phyloP scores from a whole-genome alignment of 2,113 vertebrate species.

The Hystrix brachyura region DNA sequence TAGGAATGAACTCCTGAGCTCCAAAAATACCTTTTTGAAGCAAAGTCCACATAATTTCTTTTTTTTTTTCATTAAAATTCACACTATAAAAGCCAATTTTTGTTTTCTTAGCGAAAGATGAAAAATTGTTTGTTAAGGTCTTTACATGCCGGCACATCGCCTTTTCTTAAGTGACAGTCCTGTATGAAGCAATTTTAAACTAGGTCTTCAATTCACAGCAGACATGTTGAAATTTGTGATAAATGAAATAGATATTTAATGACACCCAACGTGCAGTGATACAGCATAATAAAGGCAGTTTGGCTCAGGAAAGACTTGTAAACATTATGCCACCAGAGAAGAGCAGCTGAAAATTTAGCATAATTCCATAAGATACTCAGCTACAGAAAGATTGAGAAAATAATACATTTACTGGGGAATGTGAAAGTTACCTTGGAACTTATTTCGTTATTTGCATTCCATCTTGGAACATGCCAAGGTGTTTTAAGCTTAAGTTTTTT shows the following conservation, averaged over 20 bases:
- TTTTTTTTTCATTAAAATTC: conserved; percentile 78
- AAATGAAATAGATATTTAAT: conserved; percentile 83
- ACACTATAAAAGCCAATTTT: conserved; percentile 81
- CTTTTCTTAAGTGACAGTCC: conserved; percentile 76
- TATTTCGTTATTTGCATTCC: conserved; percentile 71
- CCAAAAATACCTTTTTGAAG: conserved; percentile 68
- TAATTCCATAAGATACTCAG: conserved; percentile 78
- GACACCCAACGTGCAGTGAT: conserved; percentile 71
- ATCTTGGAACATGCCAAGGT: conserved; percentile 57
- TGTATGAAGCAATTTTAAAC: conserved; percentile 74
- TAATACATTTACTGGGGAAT: conserved; percentile 74
- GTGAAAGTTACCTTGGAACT: conserved; percentile 79
- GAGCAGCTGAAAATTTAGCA: conserved; percentile 71
- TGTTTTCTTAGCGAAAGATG: conserved; percentile 80
- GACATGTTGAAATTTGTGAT: conserved; percentile 71
- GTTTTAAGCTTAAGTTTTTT: conserved; percentile 50
- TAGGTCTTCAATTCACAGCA: conserved; percentile 61
- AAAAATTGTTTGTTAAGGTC: conserved; percentile 81
- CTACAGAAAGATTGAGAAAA: conserved; percentile 77
- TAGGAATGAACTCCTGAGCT: conserved; percentile 40
- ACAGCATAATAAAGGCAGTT: conserved; percentile 61
- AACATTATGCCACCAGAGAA: conserved; percentile 59
- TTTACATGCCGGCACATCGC: conserved; percentile 60
- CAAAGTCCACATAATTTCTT: conserved; percentile 70
- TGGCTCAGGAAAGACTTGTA: conserved; percentile 69